Conservation (phyloP, 2,888 invertebrate species). For the Dinocampus coccinellae region DNA sequence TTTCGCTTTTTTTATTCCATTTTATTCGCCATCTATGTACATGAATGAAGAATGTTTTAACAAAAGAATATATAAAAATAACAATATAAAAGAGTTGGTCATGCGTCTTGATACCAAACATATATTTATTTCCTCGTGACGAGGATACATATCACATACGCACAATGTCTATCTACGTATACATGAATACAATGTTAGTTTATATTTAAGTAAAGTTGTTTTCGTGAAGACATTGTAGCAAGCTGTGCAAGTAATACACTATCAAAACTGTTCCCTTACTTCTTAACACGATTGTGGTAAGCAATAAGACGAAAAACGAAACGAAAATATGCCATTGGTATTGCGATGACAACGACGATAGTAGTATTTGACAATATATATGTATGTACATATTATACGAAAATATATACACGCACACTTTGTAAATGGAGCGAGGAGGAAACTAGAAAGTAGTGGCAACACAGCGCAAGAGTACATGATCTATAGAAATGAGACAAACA, state of each 20-base stretch:
- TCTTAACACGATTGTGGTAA: not conserved
- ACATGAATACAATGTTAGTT: not conserved
- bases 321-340: not conserved
- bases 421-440: conserved; percentile 18
- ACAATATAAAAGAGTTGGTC: conserved; percentile 2
- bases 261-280: conserved; percentile 9
- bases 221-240: not conserved
- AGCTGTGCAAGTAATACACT: conserved; percentile 4
- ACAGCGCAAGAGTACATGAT: conserved; percentile 13
- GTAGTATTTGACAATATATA: not conserved
- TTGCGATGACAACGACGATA: not conserved
- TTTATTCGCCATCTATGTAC: not conserved
- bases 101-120: not conserved
- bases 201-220: not conserved
- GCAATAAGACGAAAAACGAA: not conserved
- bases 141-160: not conserved
- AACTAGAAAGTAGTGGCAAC: conserved; percentile 6
- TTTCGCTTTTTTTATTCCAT: not conserved
- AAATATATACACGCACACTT: not conserved
- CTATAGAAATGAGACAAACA: conserved; percentile 13
- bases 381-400: not conserved
- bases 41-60: not conserved
- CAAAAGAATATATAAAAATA: not conserved
- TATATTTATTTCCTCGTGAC: not conserved
- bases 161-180: not conserved